Percentiles rank a stretch among this genome's conserved stretches.
Evolutionary conservation across 2,113 vertebrate species (phyloP).

Genomic region (Octodon degus): DNA sequence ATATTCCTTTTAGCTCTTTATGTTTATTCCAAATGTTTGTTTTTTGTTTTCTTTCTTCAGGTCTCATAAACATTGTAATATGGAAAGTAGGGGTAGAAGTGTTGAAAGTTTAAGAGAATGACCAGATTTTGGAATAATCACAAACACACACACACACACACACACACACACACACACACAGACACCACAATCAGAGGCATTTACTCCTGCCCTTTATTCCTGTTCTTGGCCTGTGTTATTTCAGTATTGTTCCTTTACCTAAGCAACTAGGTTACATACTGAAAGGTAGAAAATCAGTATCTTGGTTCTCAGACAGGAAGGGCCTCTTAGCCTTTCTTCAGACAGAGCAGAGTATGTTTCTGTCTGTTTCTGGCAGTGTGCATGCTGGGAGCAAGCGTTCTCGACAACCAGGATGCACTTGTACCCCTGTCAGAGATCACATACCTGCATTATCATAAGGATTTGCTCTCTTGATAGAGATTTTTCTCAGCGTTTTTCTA

Average conservation of each 20-base stretch:
- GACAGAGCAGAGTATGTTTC: neutral
- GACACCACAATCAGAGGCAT: too few species aligned
- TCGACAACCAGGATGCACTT: neutral
- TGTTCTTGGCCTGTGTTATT: neutral
- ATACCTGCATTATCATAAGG: too few species aligned
- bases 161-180: too few species aligned
- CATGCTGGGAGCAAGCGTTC: too few species aligned
- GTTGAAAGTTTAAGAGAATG: neutral
- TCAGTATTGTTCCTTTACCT: neutral
- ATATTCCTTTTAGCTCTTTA: neutral
- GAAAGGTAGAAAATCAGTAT: neutral
- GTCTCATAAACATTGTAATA: neutral
- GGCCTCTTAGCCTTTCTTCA: neutral
- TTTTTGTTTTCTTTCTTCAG: neutral
- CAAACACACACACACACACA: too few species aligned
- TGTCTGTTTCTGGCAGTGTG: neutral
- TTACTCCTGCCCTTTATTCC: neutral
- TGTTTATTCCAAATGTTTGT: neutral
- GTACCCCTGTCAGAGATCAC: accelerated
- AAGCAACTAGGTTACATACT: neutral
- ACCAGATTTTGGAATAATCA: neutral
- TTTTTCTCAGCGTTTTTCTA: neutral
- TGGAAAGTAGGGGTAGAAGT: neutral
- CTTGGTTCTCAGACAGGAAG: neutral
- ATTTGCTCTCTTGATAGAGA: neutral